Evolutionary conservation across 2,888 invertebrate genomes (phyloP), one percentile per base, ranked within the genome.

Genomic region (Sphaeridia pumilis): DNA sequence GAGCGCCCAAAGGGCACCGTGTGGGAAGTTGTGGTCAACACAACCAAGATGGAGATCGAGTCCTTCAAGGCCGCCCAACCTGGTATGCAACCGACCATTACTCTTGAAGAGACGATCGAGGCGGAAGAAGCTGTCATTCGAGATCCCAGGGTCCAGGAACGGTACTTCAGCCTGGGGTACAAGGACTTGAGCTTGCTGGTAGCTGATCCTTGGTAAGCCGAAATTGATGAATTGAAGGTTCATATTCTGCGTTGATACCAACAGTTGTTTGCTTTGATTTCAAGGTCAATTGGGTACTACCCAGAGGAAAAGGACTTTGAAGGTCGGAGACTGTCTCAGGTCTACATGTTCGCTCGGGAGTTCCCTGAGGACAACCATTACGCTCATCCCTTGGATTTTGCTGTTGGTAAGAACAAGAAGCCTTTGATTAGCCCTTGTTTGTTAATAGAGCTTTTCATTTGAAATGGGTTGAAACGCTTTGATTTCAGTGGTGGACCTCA

Each of bases 321-420:
- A 38, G 54, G 55, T 21, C 45, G 46, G 17, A 34, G 63, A 21
- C 46, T 63, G 14, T 54, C 59, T 1, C 63, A 63, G 36, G 36
- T 60, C 2, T 63, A 59, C 49, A 60, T 63, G 63, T 60, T 60
- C 46, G 41, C 34, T 1, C 25, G 60, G 35, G 56, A 58, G 42
- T 59, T 55, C 38, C 51, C 35, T 2, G 56, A 55, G 2, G 63
- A 63, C 35, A 63, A 63, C 43, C 60, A 63, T 34, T 63, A 63
- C 31, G 60, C 59, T 25, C 60, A 63, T 47, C 63, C 60, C 2
- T 28, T 61, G 38, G 50, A 58, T 24, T 60, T 60, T 41, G 55
- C 58, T 22, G 45, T 58, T 22, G 52, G 58, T 60, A 52, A 46
- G 44, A 7, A n/a, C n/a, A n/a, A n/a, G n/a, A n/a, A n/a, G n/a